Evolutionary conservation across 2,888 invertebrate genomes (phyloP), one percentile per base, ranked within the genome.

Genomic region (Aricia artaxerxes): DNA sequence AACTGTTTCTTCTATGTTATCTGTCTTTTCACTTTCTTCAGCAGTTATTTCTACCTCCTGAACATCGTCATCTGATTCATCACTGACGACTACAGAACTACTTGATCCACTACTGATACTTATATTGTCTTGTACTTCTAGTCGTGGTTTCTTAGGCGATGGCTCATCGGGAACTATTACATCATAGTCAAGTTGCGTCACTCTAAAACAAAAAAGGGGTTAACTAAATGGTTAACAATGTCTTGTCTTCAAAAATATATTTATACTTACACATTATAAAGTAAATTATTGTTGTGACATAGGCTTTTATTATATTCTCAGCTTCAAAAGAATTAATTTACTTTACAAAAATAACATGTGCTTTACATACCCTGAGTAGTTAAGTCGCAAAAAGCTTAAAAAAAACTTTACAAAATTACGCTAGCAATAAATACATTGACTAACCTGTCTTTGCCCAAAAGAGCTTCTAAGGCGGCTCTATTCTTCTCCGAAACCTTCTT

Each of bases 81-180:
- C 89, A 35, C 87, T 86, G 38, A 88, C 87, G 82, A 89, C 88
- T 4, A 91, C 82, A 0, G 91, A 90, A n/a, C 81, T 82, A 1
- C 82, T 83, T 0, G 92, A 91, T 2, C 88, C 90, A 77, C 92
- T 93, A 81, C 92, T 92, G 13, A 93, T 82, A 79, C 91, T 91
- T 73, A 93, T 92, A 83, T 88, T 87, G 11, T 91, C 92, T n/a
- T 85, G 86, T 24, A 85, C 84, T 44, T 85, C 86, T 35, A 89
- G 53, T 5, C 91, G 88, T 4, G 84, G 82, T 78, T 85, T 90
- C 81, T 94, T 94, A 16, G 73, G 85, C 1, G 82, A 79, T 0
- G 94, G 93, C 81, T 91, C 94, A 78, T 89, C 90, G 2, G 83
- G 79, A 81, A 90, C 86, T 2, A 89, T 40, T 40, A 3, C 82